Evolutionary conservation across 1,140 invertebrate species (phyloP).

Genomic region (Zeugodacus cucurbitae): DNA sequence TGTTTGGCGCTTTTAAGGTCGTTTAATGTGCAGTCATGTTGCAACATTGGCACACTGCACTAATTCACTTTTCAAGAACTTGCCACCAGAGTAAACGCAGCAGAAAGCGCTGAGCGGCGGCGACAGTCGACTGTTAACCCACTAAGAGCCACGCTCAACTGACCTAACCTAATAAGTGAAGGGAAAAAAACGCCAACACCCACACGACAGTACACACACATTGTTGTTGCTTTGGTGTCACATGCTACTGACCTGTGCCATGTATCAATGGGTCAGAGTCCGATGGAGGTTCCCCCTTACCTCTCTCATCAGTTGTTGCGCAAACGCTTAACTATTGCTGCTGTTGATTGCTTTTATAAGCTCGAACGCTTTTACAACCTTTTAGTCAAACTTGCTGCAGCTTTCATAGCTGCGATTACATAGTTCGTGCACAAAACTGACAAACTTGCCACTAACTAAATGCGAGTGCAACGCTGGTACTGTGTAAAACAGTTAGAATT

Average conservation of each 20-base stretch:
- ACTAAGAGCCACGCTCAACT: not conserved
- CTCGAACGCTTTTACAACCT: conserved; percentile 18
- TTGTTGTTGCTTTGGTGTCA: not conserved
- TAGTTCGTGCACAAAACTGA: not conserved
- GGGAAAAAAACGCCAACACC: not conserved
- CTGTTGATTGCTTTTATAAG: conserved; percentile 18
- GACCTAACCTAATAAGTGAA: not conserved
- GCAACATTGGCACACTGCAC: conserved; percentile 37
- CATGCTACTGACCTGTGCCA: not conserved
- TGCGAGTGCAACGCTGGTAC: not conserved
- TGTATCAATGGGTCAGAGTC: not conserved
- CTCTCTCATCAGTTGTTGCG: not conserved
- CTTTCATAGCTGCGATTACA: not conserved
- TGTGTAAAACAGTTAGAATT: not conserved
- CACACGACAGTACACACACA: not conserved
- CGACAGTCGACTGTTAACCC: not conserved
- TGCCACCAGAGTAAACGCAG: not conserved
- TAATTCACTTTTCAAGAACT: conserved; percentile 30
- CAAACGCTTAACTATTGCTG: not conserved
- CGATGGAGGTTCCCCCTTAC: not conserved
- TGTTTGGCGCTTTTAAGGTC: conserved; percentile 27
- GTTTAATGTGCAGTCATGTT: conserved; percentile 37
- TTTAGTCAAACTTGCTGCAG: conserved; percentile 18
- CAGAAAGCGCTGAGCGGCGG: not conserved
- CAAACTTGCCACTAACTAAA: conserved; percentile 20